Base-by-base conservation (phyloP, 1,140 invertebrate species). In the Asbolus verrucosus region DNA sequence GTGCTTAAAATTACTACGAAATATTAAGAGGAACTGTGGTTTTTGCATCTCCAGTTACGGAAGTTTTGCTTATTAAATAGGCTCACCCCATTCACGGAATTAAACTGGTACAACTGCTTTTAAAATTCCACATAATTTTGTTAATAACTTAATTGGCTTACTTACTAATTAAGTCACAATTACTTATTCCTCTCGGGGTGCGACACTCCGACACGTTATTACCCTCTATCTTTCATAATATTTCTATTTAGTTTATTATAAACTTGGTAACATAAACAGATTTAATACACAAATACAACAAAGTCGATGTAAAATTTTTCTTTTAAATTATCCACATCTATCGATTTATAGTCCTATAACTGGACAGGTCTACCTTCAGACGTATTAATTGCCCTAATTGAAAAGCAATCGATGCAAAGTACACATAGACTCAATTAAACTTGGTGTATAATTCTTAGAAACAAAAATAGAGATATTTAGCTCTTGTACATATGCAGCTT, bases 71-170 rank as follows among this genome's bases (percentile, higher is more conserved):
- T 63, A 63, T 63, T 63, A 63, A 63, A 63, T 39, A 19, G 13
- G 11, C 33, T 38, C 39, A 27, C 61, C 4, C 24, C 61, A 63
- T 38, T 63, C 33, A 13, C 61, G 33, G 16, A 63, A 63, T 63
- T 63, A 63, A 63, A 63, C 36, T 24, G 8, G 24, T 38, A 41
- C 31, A 18, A 39, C 8, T 39, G 33, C 61, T 14, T 62, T 60
- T 60, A 33, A 62, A 36, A 36, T 33, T 62, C 59, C 19, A 36
- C 36, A 63, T 41, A 39, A 63, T 63, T 63, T 19, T 13, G 16
- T 62, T 62, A 63, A 41, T 63, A 63, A 63, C 16, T 41, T 39
- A 63, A 63, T 63, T 63, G 30, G 18, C 61, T 36, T 18, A 41
- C 19, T 63, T 63, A 63, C 39, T 63, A 63, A 63, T 63, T 63